A percentile compares a stretch with the other conserved stretches of the same genome.
phyloP scores from a whole-genome alignment of 2,113 vertebrate genomes.

The Gopherus flavomarginatus region DNA sequence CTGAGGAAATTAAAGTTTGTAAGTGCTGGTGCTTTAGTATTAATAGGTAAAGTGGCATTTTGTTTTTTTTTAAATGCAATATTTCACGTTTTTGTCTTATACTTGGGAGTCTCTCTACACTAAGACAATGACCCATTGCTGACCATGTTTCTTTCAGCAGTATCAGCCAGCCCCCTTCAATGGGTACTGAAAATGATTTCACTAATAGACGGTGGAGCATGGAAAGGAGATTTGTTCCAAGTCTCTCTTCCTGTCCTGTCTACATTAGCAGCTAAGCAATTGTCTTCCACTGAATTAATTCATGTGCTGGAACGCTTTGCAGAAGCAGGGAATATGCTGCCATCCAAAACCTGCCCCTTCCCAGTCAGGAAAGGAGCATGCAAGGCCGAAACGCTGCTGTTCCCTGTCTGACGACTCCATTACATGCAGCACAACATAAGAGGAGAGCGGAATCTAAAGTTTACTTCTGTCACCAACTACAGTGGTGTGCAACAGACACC shows the following conservation, averaged over 20 bases:
- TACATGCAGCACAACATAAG: background rate
- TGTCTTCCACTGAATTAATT: background rate
- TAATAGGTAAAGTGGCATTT: background rate
- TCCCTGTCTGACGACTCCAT: slow-evolving; percentile 16
- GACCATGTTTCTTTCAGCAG: background rate
- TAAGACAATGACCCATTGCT: background rate
- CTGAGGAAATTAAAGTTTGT: background rate
- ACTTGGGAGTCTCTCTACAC: background rate
- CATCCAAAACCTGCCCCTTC: background rate
- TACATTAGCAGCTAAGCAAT: background rate
- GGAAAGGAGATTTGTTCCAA: background rate
- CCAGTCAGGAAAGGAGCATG: background rate
- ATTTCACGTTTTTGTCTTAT: background rate
- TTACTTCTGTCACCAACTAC: accelerated
- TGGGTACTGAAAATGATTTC: background rate
- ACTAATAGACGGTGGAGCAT: background rate
- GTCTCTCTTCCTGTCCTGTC: background rate
- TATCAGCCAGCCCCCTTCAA: background rate
- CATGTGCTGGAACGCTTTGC: background rate
- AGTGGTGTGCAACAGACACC: background rate
- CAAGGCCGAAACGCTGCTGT: background rate
- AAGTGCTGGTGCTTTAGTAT: slow-evolving; percentile 9
- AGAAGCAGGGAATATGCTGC: background rate
- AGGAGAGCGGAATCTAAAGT: background rate
- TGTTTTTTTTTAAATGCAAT: background rate